Conservation (phyloP, 2,888 invertebrate species). For the Prionchulus punctatus region DNA sequence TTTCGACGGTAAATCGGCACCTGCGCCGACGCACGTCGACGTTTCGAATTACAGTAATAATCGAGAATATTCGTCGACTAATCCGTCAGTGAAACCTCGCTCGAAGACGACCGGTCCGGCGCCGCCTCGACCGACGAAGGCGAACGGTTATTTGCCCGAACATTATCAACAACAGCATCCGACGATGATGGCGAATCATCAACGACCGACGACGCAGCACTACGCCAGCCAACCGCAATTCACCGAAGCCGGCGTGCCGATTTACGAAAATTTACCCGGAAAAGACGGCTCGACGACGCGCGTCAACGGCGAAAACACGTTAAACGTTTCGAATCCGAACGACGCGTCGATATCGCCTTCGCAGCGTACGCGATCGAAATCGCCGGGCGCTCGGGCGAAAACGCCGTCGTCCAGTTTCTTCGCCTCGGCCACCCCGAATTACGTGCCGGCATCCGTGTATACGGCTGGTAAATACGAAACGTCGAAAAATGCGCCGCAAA, state of each 20-base stretch:
- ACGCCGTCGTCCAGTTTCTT: not conserved
- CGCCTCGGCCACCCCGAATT: conserved; percentile 25
- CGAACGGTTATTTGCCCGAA: conserved; percentile 9
- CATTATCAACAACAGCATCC: not conserved
- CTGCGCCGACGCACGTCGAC: conserved; percentile 84
- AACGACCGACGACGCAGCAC: not conserved
- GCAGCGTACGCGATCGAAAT: no score
- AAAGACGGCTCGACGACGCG: not conserved
- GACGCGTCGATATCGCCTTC: no score
- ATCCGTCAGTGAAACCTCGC: conserved; percentile 15
- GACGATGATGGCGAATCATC: not conserved
- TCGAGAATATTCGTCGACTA: conserved; percentile 5
- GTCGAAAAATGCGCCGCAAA: no score
- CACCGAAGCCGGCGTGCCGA: not conserved
- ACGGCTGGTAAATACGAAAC: conserved; percentile 2
- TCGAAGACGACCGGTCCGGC: conserved; percentile 21
- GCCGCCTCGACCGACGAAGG: not conserved
- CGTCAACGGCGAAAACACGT: conserved; percentile 8
- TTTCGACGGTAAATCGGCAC: not conserved
- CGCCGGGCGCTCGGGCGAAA: not conserved
- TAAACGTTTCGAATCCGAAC: not conserved
- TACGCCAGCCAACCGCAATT: not conserved
- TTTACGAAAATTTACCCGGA: conserved; percentile 11
- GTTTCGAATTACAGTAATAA: no score
- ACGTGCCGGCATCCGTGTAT: conserved; percentile 25